phyloP scores from a whole-genome alignment of 2,797 vertebrate species.

The Macroramphosus scolopax region DNA sequence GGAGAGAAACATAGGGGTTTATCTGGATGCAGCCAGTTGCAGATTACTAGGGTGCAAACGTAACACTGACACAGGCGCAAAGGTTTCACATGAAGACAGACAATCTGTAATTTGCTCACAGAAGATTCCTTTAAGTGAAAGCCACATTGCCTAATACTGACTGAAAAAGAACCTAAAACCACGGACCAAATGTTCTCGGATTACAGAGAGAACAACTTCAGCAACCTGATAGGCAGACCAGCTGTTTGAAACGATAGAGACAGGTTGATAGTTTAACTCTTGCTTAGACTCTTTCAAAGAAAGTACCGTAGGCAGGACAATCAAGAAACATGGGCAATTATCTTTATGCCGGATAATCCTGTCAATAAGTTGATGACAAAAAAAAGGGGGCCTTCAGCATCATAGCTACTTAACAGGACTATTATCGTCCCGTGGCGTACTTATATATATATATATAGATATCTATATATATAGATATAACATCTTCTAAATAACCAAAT shows the following conservation, averaged over 20 bases:
- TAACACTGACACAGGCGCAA: constrained; percentile 27
- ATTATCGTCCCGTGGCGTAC: constrained; percentile 24
- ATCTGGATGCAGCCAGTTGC: no score
- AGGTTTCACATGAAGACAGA: constrained; percentile 22
- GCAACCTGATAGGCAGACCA: constrained; percentile 25
- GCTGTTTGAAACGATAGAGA: constrained; percentile 21
- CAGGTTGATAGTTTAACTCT: constrained; percentile 5
- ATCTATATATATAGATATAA: no score
- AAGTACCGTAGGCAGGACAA: no score
- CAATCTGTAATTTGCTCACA: constrained; percentile 13
- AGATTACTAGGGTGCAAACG: constrained; percentile 20
- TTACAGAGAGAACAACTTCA: constrained; percentile 23
- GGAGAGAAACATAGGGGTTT: constrained; percentile 30
- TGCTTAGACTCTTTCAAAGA: no score
- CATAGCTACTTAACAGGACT: constrained; percentile 11
- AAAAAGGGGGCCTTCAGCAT: constrained; percentile 14
- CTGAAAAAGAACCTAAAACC: constrained; percentile 26
- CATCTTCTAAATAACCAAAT: no score
- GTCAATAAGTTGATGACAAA: not conserved
- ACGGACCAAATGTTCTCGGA: constrained; percentile 18
- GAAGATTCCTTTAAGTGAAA: constrained; percentile 24
- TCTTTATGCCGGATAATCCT: no score
- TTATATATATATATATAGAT: no score
- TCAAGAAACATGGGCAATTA: no score
- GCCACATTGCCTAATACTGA: constrained; percentile 45